A percentile compares a stretch with the other conserved stretches of the same genome.
These are phyloP conservation scores for Nematopogon swammerdamellus DNA, from an alignment of 2,888 invertebrate species.

Conservation along the genomic window DNA sequence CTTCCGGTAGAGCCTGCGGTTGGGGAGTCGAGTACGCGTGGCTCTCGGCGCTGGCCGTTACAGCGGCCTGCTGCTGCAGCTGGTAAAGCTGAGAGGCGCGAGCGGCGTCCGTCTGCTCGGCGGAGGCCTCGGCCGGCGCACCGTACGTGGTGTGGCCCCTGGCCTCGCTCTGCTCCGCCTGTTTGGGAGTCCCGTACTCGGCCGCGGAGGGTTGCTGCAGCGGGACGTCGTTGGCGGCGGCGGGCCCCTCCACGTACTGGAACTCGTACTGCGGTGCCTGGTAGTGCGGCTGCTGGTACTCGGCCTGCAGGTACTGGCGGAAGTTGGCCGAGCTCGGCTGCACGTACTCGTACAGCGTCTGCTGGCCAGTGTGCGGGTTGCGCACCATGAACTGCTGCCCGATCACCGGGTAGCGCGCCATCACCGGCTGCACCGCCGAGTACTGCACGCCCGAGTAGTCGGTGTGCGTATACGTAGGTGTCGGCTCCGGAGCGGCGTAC, in stretches of 20 bases:
- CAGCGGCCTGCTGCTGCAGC: slow-evolving; percentile 1
- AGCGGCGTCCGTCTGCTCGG: slow-evolving; percentile 14
- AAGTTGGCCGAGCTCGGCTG: neutral
- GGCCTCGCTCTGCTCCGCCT: slow-evolving; percentile 16
- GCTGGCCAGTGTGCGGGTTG: slow-evolving; percentile 14
- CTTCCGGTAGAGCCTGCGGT: slow-evolving; percentile 19
- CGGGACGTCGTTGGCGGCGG: slow-evolving; percentile 28
- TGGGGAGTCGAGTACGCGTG: slow-evolving; percentile 30
- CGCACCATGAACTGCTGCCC: slow-evolving; percentile 22
- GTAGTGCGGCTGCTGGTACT: slow-evolving; percentile 27
- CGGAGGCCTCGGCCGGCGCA: slow-evolving; percentile 12
- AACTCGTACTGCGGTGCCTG: slow-evolving; percentile 31
- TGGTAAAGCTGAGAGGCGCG: slow-evolving; percentile 14
- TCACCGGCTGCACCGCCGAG: slow-evolving; percentile 46
- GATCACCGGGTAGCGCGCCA: slow-evolving; percentile 36
- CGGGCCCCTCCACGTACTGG: slow-evolving; percentile 31
- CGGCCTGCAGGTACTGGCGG: slow-evolving; percentile 16
- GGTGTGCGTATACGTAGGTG: slow-evolving; percentile 39
- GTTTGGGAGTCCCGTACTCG: slow-evolving; percentile 15
- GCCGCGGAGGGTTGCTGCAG: slow-evolving; percentile 21
- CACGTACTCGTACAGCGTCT: slow-evolving; percentile 3
- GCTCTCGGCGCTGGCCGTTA: slow-evolving; percentile 16
- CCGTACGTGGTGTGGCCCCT: slow-evolving; percentile 16
- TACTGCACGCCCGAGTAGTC: slow-evolving; percentile 45
- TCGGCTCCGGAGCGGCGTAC: slow-evolving; percentile 35